Percentiles rank a stretch among this genome's conserved stretches.
phyloP scores from a whole-genome alignment of 2,797 vertebrate genomes.

The Phataginus tetradactyla region DNA sequence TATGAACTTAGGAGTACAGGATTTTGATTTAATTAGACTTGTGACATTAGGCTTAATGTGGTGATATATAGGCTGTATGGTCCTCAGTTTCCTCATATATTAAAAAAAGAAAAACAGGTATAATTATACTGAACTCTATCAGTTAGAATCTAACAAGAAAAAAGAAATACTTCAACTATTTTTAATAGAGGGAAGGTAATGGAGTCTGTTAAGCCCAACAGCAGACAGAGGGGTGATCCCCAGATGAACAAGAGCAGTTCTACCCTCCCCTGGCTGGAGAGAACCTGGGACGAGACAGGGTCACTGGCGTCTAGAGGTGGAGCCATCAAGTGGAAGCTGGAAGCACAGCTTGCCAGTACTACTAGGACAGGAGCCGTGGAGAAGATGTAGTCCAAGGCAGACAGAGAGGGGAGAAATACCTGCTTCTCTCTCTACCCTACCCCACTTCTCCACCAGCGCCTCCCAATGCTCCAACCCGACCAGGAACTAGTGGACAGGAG shows the following conservation, averaged over 20 bases:
- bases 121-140: not conserved
- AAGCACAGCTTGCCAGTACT: not conserved
- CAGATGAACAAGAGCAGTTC: not conserved
- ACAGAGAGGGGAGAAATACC: rapidly evolving
- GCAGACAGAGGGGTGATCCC: not conserved
- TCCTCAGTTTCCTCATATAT: not conserved
- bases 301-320: not conserved
- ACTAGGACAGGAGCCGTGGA: not conserved
- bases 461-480: not conserved
- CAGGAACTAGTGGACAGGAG: not conserved
- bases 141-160: not conserved
- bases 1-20: not conserved
- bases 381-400: not conserved
- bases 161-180: slow-evolving; percentile 13
- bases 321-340: not conserved
- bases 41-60: not conserved
- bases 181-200: not conserved
- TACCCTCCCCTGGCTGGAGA: not conserved
- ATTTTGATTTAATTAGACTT: not conserved
- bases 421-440: not conserved
- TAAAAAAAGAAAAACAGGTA: not conserved
- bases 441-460: not conserved
- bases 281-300: not conserved
- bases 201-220: not conserved
- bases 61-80: not conserved